Base-by-base conservation (phyloP, 2,113 vertebrate species). In the Aldabrachelys gigantea region DNA sequence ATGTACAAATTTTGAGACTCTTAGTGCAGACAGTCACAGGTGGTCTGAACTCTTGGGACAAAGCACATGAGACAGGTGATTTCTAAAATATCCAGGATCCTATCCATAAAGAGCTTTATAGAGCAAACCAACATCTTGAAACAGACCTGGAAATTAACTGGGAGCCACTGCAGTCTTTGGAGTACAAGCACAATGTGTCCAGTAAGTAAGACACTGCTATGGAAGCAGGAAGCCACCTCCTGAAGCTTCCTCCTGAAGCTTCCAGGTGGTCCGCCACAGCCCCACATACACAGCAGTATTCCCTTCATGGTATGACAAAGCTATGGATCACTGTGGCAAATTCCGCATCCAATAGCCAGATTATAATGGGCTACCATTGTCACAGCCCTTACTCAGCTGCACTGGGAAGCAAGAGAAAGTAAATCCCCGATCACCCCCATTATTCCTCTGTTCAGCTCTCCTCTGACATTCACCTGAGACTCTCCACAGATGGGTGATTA, bases 11-110 rank as follows among this genome's bases (percentile, higher is more conserved):
- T 88, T 94, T 88, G 89, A 16, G n/a, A 8, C 82, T 10, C 10
- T 69, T 89, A 65, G 83, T 54, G 85, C 49, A 91, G 85, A 93
- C 92, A 49, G 50, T 89, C 75, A 57, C 54, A 76, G 59, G 81
- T 49, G 86, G 78, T 91, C 90, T 92, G 79, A 92, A 87, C 38
- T 91, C 83, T 85, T 91, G 89, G 95, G 94, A 82, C n/a, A 95
- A 95, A 97, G 91, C 44, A 92, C 25, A 81, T 53, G 91, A 85
- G 95, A 94, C 84, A 96, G 90, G 87, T 84, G 88, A 96, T 95
- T 96, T 95, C 89, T 92, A 94, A 96, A 92, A 96, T 92, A 95
- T 87, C 94, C 57, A 95, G 83, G 87, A 94, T 65, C 85, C 81
- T 95, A 88, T 91, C 38, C 22, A 54, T 84, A 94, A 94, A 87